These are phyloP conservation scores for Eumacrocentrus americanus DNA, from an alignment of 2,888 invertebrate species.

Conservation along the genomic window DNA sequence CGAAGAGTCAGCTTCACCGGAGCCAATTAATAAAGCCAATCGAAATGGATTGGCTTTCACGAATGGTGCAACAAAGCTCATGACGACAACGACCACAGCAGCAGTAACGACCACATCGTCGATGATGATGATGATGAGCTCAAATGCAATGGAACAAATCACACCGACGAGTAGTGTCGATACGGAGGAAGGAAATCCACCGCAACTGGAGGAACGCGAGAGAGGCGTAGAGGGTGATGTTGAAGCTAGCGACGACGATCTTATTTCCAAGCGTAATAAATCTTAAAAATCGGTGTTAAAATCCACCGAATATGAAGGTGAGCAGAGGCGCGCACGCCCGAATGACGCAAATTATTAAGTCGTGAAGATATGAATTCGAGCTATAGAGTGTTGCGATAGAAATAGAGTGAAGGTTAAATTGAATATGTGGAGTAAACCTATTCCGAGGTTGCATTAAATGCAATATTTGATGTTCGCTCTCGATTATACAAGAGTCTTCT, in stretches of 20 bases:
- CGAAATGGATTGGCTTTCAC: conserved; percentile 35
- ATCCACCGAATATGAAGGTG: background rate
- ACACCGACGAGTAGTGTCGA: conserved; percentile 68
- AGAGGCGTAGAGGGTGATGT: conserved; percentile 67
- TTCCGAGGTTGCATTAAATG: background rate
- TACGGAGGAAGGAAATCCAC: conserved; percentile 65
- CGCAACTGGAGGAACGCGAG: conserved; percentile 64
- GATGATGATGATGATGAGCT: conserved; percentile 52
- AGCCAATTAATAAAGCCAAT: conserved; percentile 72
- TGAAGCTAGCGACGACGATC: conserved; percentile 65
- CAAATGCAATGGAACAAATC: conserved; percentile 61
- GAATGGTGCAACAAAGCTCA: conserved; percentile 25
- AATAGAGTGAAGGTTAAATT: background rate
- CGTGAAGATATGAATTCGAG: no score
- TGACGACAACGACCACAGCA: conserved; percentile 59
- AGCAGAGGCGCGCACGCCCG: background rate
- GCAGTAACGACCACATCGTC: no score
- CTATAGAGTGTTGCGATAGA: background rate
- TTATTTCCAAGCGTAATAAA: conserved; percentile 42
- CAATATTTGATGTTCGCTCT: background rate
- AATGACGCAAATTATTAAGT: background rate
- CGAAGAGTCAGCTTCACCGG: conserved; percentile 82
- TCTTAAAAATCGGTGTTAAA: conserved; percentile 32
- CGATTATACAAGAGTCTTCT: background rate
- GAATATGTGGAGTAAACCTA: background rate